phyloP scores from a whole-genome alignment of 2,797 vertebrate species.

The Lithobates sylvaticus region DNA sequence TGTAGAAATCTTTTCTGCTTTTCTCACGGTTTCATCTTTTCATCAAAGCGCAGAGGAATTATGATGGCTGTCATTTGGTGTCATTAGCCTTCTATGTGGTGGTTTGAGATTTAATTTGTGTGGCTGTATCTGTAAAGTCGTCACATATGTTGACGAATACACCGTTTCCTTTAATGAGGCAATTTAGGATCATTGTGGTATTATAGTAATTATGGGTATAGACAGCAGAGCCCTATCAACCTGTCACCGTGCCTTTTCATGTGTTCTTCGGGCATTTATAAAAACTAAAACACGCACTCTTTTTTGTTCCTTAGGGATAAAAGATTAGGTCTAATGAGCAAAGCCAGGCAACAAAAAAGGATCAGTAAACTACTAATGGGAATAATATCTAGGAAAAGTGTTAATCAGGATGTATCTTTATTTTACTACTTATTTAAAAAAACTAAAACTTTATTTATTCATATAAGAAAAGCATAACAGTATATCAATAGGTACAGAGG shows the following conservation, averaged over 20 bases:
- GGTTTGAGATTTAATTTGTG: conserved; percentile 2
- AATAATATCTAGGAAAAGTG: too few species aligned
- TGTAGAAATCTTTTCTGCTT: not conserved
- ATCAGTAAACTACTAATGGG: too few species aligned
- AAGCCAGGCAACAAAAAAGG: too few species aligned
- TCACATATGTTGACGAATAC: conserved; percentile 13
- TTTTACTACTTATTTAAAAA: too few species aligned
- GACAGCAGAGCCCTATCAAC: not conserved
- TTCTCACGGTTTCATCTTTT: conserved; percentile 47
- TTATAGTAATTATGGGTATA: conserved; percentile 24
- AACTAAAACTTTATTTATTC: too few species aligned
- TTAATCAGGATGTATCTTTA: too few species aligned
- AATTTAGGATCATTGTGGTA: conserved; percentile 17
- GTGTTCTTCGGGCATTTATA: not conserved
- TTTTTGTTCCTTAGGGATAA: too few species aligned
- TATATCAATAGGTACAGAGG: too few species aligned
- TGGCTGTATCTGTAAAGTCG: conserved; percentile 19
- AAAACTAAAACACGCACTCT: not conserved
- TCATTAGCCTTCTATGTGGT: conserved; percentile 1
- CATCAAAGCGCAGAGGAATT: conserved; percentile 19
- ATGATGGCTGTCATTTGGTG: not conserved
- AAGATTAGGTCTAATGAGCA: too few species aligned
- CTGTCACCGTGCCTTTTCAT: not conserved
- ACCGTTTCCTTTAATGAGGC: conserved; percentile 13
- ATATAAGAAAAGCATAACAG: too few species aligned